Evolutionary conservation across 1,140 invertebrate species (phyloP).

Genomic region (Lucilia cuprina): DNA sequence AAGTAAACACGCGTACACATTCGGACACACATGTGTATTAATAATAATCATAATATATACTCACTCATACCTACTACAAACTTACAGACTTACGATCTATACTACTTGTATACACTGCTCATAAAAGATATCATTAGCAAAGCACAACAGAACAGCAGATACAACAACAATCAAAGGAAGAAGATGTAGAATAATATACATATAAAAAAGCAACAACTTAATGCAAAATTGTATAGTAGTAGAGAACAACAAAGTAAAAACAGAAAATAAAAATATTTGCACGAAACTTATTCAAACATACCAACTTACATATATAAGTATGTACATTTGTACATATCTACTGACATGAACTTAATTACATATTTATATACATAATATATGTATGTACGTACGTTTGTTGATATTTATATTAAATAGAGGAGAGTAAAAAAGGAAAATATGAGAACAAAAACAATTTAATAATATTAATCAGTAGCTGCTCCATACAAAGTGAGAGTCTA

Average conservation of each 20-base stretch:
- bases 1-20: neutral
- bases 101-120: neutral
- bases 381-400: neutral
- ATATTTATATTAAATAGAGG: neutral
- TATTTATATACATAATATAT: too few relatives aligned
- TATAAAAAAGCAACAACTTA: conserved; percentile 21
- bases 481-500: neutral
- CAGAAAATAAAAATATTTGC: conserved; percentile 32
- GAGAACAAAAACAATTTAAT: neutral
- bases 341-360: neutral
- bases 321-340: neutral
- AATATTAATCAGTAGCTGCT: neutral
- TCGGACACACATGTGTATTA: neutral
- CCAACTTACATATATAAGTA: neutral
- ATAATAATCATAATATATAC: too few relatives aligned
- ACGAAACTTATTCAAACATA: neutral
- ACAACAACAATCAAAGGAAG: neutral
- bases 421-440: neutral
- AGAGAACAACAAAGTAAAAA: conserved; percentile 12
- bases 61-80: neutral
- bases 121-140: neutral
- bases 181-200: neutral
- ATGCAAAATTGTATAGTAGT: neutral
- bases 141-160: neutral
- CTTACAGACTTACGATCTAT: neutral